Evolutionary conservation across 1,140 invertebrate species (phyloP), one percentile per base, ranked within the genome.

Genomic region (Psilanteris sp.): DNA sequence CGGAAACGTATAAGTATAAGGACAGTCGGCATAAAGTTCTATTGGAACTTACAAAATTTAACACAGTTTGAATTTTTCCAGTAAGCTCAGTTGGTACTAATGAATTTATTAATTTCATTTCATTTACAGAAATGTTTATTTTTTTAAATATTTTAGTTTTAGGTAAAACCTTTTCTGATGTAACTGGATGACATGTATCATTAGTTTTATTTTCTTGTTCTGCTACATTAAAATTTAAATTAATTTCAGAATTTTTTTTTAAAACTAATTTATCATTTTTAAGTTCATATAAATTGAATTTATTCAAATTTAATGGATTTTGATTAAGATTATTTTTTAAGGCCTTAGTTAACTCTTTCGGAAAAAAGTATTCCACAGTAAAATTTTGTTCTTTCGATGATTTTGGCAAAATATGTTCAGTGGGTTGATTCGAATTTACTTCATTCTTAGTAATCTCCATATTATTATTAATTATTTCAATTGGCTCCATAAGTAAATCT

Each of bases 1-100:
- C 78, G 24, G 82, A 85, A 4, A 71, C 27, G 32, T 85, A 85
- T n/a, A 85, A 41, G 41, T 85, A 85, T 22, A 85, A 29, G 1
- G 79, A 82, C 7, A 85, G 57, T 20, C 66, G 68, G 67, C 81
- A 85, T 10, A 84, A 61, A 1, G 37, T 72, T 59, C 73, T 64
- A 41, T 81, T 82, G 0, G 54, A 50, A 9, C 32, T 77, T 0
- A 83, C 8, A 14, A 85, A 82, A 16, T 59, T 44, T 22, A 71
- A 1, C 14, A 77, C 1, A 1, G 14, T 11, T 7, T 4, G 14
- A 13, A 4, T 46, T 26, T 32, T 39, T 31, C 14, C 71, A 1
- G 11, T 1, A 26, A 41, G 4, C 7, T 76, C 10, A 41, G 79
- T 81, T 20, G 74, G 41, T 66, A 11, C 8, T 14, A 24, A 57